phyloP scores from a whole-genome alignment of 1,140 invertebrate species.

The Charaxes varanes region DNA sequence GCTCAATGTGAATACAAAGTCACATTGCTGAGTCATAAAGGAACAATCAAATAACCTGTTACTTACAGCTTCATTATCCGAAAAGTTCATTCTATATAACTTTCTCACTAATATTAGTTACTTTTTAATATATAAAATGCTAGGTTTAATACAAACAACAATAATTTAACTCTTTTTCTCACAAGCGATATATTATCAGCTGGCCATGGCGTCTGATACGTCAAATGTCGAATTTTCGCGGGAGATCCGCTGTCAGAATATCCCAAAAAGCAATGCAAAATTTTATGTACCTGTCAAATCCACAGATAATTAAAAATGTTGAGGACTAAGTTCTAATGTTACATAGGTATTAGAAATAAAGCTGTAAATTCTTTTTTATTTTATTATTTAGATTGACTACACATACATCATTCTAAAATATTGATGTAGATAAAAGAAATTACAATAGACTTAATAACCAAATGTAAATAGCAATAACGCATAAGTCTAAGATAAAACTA shows the following conservation, averaged over 20 bases:
- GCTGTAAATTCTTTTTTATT: too few relatives aligned
- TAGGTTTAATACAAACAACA: slow-evolving; percentile 18
- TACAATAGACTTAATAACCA: too few relatives aligned
- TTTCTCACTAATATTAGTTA: slow-evolving; percentile 7
- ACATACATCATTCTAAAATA: too few relatives aligned
- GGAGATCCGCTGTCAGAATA: slow-evolving; percentile 14
- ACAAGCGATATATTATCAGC: slow-evolving; percentile 30
- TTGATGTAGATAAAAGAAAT: too few relatives aligned
- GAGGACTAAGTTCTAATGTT: too few relatives aligned
- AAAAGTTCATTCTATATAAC: slow-evolving; percentile 49
- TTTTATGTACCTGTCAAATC: not conserved
- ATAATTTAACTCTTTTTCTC: slow-evolving; percentile 16
- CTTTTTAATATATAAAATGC: slow-evolving; percentile 6
- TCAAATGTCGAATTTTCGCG: slow-evolving; percentile 63
- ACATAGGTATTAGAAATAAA: too few relatives aligned
- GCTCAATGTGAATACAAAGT: slow-evolving; percentile 30
- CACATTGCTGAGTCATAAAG: slow-evolving; percentile 23
- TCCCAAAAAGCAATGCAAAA: not conserved
- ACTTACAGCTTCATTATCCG: slow-evolving; percentile 68
- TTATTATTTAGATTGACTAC: too few relatives aligned
- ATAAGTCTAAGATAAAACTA: too few relatives aligned
- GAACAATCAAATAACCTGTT: slow-evolving; percentile 15
- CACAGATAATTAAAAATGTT: not conserved
- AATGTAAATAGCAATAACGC: too few relatives aligned
- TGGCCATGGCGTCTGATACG: slow-evolving; percentile 44